A percentile compares a stretch with the other conserved stretches of the same genome.
These are phyloP conservation scores for Piaya cayana DNA, from an alignment of 2,113 vertebrate genomes.

Conservation along the genomic window DNA sequence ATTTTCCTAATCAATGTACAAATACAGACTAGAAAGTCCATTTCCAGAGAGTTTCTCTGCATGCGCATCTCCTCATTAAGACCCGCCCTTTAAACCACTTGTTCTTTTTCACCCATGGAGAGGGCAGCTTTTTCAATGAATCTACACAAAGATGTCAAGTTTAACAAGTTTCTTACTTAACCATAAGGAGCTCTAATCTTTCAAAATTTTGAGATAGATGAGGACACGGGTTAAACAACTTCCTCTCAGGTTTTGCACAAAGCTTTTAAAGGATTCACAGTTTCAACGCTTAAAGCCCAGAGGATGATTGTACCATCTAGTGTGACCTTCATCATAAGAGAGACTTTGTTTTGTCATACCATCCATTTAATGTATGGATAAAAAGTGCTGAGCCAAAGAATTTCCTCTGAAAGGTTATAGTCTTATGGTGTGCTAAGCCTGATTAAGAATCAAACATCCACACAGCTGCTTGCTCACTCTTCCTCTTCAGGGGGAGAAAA, in stretches of 20 bases:
- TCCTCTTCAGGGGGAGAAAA: neutral
- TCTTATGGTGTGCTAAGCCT: neutral
- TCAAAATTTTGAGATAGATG: neutral
- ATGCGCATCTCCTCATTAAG: neutral
- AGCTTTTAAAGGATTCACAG: constrained; percentile 12
- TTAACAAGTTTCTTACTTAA: neutral
- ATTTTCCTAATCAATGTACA: neutral
- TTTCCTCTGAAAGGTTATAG: neutral
- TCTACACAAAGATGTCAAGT: neutral
- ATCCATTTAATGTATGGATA: neutral
- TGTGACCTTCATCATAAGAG: neutral
- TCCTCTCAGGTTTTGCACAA: neutral
- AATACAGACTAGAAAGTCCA: neutral
- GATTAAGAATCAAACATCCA: neutral
- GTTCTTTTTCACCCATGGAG: neutral
- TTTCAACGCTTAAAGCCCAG: neutral
- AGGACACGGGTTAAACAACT: neutral
- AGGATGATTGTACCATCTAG: neutral
- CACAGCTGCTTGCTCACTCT: neutral
- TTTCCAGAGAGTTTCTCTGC: neutral
- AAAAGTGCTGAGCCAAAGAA: neutral
- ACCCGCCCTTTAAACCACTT: constrained; percentile 12
- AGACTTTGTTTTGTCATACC: neutral
- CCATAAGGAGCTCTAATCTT: neutral
- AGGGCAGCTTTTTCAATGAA: neutral